Evolutionary conservation across 2,113 vertebrate species (phyloP).

Genomic region (rat (Rattus norvegicus)): GRCr8 NC_086023.1:128693001-128693500

Average conservation of each 20-base stretch:
- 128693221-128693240: not conserved
- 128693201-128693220: not conserved
- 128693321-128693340: slow-evolving; percentile 32
- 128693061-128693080: slow-evolving; percentile 57
- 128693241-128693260: slow-evolving; percentile 22
- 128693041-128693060: slow-evolving; percentile 57
- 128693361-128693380: not conserved
- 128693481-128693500: slow-evolving; percentile 99
- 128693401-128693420: slow-evolving; percentile 99
- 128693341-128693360: slow-evolving; percentile 33
- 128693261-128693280: slow-evolving; percentile 46
- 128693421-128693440: slow-evolving; percentile 99
- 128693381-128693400: slow-evolving; percentile 91
- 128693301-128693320: slow-evolving; percentile 37
- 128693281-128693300: slow-evolving; percentile 40
- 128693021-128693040: slow-evolving; percentile 2
- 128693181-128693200: slow-evolving; percentile 30
- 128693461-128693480: slow-evolving; percentile 98
- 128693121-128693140: slow-evolving; percentile 69
- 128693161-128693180: slow-evolving; percentile 64
- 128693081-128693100: slow-evolving; percentile 63
- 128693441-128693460: slow-evolving; percentile 98
- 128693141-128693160: slow-evolving; percentile 76
- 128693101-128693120: slow-evolving; percentile 61
- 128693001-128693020: slow-evolving; percentile 7